Percentiles rank a stretch among this genome's conserved stretches.
Conservation (phyloP, 2,888 invertebrate species). For the Lasioglossum zephyrum region DNA sequence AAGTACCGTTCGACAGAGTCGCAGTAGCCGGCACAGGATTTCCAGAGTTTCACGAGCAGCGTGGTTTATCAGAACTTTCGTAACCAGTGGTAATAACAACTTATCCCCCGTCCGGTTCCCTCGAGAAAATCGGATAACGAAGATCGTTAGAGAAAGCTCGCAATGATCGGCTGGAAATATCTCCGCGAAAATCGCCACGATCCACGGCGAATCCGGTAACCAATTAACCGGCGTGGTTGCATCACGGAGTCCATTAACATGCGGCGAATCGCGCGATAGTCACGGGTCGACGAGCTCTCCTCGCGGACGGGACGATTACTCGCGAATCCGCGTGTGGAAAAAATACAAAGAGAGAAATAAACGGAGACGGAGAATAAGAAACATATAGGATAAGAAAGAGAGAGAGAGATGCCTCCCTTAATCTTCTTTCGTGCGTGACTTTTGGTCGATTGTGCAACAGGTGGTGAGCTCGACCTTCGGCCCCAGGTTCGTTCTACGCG, state of each 20-base stretch:
- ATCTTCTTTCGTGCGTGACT: conserved; percentile 71
- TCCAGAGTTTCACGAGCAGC: background rate
- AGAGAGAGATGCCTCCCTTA: conserved; percentile 48
- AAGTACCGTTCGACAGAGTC: background rate
- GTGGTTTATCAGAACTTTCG: background rate
- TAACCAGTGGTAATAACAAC: background rate
- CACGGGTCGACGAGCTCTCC: conserved; percentile 43
- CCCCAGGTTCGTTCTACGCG: conserved; percentile 49
- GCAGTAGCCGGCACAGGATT: background rate
- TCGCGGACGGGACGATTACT: conserved; percentile 38
- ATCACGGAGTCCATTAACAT: conserved; percentile 43
- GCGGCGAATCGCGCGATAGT: conserved; percentile 43
- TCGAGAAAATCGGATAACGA: conserved; percentile 4
- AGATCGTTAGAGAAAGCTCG: background rate
- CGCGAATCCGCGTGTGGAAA: conserved; percentile 27
- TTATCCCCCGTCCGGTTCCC: background rate
- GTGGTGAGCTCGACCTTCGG: conserved; percentile 68
- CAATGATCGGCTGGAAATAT: background rate
- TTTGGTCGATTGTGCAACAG: conserved; percentile 70
- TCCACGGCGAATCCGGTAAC: conserved; percentile 1
- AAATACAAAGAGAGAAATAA: background rate
- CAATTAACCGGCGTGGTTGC: conserved; percentile 40
- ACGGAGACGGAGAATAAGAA: background rate
- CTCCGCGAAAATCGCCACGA: conserved; percentile 11
- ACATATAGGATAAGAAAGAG: background rate